Conservation (phyloP, 2,888 invertebrate species). For the Caenorhabditis sp. region DNA sequence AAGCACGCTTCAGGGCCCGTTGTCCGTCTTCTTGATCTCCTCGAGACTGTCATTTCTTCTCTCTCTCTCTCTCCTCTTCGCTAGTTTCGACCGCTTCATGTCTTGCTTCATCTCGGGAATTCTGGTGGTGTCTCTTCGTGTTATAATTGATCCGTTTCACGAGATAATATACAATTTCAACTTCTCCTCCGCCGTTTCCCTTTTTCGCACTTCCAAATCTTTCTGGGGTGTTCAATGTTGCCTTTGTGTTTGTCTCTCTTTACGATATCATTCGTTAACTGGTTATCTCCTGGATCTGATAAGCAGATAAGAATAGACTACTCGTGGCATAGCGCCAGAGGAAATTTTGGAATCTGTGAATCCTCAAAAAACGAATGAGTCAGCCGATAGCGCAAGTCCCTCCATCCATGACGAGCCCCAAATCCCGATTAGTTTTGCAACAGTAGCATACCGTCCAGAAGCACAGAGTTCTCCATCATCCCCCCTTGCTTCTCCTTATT, state of each 20-base stretch:
- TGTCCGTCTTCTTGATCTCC: slow-evolving; percentile 13
- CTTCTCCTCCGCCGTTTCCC: slow-evolving; percentile 31
- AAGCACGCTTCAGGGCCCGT: slow-evolving; percentile 20
- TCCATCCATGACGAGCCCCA: slow-evolving; percentile 16
- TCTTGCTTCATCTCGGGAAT: slow-evolving; percentile 26
- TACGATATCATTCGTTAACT: slow-evolving; percentile 17
- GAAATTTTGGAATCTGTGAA: not conserved
- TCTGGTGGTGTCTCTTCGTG: slow-evolving; percentile 37
- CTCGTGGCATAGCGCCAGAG: slow-evolving; percentile 13
- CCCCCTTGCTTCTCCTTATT: slow-evolving; percentile 19
- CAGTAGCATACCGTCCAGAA: slow-evolving; percentile 6
- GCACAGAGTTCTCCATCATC: slow-evolving; percentile 32
- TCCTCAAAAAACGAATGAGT: not conserved
- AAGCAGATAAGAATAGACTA: not conserved
- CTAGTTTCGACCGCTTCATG: slow-evolving; percentile 44
- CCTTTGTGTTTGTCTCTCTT: not conserved
- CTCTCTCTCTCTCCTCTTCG: not conserved
- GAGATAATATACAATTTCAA: slow-evolving; percentile 56
- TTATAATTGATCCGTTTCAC: slow-evolving; percentile 63
- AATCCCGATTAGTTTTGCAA: slow-evolving; percentile 25
- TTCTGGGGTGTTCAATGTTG: slow-evolving; percentile 14
- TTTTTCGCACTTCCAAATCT: slow-evolving; percentile 22
- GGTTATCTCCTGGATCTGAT: not conserved
- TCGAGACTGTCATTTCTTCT: slow-evolving; percentile 33
- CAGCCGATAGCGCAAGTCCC: slow-evolving; percentile 10